phyloP scores from a whole-genome alignment of 2,888 invertebrate species.

The Cephus rjabovi region DNA sequence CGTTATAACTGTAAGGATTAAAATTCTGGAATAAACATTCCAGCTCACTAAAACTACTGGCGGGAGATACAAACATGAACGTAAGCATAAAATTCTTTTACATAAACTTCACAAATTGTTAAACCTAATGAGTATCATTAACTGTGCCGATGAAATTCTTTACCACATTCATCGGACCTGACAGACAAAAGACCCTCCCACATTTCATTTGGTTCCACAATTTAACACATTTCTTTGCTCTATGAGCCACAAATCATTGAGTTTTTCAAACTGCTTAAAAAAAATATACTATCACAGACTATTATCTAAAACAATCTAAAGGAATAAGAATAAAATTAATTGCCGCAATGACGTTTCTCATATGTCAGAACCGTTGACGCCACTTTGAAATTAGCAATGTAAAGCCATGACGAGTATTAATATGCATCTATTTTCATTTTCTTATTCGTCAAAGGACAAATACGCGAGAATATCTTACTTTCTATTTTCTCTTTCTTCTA shows the following conservation, averaged over 20 bases:
- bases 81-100: neutral
- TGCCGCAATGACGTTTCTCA: neutral
- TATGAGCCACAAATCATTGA: neutral
- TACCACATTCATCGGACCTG: neutral
- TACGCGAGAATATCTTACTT: no score
- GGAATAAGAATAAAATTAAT: neutral
- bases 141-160: neutral
- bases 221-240: neutral
- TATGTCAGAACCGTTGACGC: neutral
- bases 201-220: neutral
- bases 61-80: neutral
- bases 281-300: constrained; percentile 37
- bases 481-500: neutral
- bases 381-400: neutral
- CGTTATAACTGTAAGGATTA: neutral
- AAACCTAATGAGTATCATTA: neutral
- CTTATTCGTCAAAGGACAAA: no score
- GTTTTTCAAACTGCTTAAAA: neutral
- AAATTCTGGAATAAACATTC: neutral
- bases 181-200: neutral
- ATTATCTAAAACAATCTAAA: constrained; percentile 31
- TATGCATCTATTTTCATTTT: neutral
- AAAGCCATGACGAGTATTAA: neutral
- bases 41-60: neutral
- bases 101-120: neutral